These are phyloP conservation scores for Archilochus colubris DNA, from an alignment of 2,113 vertebrate species.

Conservation along the genomic window DNA sequence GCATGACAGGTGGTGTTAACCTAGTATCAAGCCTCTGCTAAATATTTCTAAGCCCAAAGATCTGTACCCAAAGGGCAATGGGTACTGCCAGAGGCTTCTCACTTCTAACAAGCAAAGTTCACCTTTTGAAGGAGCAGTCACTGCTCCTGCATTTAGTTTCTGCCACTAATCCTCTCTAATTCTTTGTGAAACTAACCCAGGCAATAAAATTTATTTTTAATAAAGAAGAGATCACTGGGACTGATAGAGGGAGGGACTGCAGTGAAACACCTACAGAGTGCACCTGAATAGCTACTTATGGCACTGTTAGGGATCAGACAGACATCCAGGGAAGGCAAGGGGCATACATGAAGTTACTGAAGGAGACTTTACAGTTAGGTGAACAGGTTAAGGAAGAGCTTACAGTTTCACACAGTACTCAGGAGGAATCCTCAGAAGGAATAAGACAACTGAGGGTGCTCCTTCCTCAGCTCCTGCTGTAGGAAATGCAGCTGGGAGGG, in stretches of 20 bases:
- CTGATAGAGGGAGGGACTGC: neutral
- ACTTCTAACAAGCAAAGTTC: neutral
- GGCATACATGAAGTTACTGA: neutral
- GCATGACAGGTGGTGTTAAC: neutral
- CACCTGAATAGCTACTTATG: neutral
- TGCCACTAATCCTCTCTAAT: neutral
- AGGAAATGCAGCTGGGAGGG: slow-evolving; percentile 11
- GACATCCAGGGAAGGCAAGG: neutral
- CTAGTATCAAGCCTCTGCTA: neutral
- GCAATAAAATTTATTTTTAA: neutral
- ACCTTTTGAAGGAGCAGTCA: neutral
- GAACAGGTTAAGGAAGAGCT: neutral
- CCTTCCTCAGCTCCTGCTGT: neutral
- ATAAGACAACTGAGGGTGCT: too few relatives aligned
- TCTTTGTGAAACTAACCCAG: neutral
- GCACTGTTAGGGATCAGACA: neutral
- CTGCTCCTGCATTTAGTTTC: neutral
- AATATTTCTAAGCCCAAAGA: neutral
- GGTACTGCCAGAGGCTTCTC: neutral
- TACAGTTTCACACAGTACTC: neutral
- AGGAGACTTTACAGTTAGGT: neutral
- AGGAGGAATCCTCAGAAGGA: neutral
- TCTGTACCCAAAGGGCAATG: neutral
- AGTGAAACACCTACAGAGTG: neutral
- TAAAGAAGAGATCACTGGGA: neutral